Evolutionary conservation across 2,888 invertebrate genomes (phyloP).

Genomic region (Rugalucina vietnamica): DNA sequence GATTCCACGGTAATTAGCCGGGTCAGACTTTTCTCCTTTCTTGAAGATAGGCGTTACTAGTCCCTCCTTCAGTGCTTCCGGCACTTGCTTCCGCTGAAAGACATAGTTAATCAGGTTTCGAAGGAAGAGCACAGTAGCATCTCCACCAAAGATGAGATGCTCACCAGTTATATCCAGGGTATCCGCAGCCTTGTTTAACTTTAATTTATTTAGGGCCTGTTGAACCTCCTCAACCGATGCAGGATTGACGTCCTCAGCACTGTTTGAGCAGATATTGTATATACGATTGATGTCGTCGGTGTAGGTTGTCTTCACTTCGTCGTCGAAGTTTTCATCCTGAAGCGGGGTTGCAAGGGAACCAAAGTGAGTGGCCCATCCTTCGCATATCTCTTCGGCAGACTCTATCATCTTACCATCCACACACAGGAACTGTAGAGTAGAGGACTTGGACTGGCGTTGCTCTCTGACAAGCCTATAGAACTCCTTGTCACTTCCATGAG

Average conservation of each 20-base stretch:
- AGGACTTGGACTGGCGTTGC: neutral
- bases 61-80: neutral
- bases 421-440: neutral
- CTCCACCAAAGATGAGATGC: neutral
- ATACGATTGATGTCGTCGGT: neutral
- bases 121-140: neutral
- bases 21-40: neutral
- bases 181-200: neutral
- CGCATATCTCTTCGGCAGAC: too few relatives aligned
- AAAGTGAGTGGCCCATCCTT: slow-evolving; percentile 2
- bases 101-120: neutral
- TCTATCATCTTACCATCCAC: neutral
- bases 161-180: neutral
- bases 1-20: neutral
- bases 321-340: too few relatives aligned
- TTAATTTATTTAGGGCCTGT: neutral
- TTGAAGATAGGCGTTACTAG: neutral
- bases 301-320: neutral
- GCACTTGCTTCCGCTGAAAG: neutral
- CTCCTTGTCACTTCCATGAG: neutral
- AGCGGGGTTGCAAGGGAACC: neutral
- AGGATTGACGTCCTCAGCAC: too few relatives aligned
- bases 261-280: too few relatives aligned
- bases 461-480: neutral
- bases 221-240: neutral